Base-by-base conservation (phyloP, 2,797 vertebrate genomes). In the Momotus momota region DNA sequence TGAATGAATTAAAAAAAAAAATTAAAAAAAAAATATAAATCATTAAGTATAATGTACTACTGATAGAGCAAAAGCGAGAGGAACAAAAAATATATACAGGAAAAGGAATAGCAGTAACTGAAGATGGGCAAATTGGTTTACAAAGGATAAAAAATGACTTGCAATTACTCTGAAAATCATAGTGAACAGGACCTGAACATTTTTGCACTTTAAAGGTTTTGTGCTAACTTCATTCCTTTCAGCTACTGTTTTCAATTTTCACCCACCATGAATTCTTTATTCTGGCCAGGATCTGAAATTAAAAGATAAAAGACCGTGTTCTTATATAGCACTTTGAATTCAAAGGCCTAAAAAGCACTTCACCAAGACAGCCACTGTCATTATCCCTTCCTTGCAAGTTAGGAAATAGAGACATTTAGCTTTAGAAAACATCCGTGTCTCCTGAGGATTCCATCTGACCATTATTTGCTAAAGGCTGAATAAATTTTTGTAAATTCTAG, bases 141-240 rank as follows among this genome's bases (percentile, higher is more conserved):
- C 57, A 55, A 29, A 60, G 27, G n/a, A 48, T 67, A 43, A 81
- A 83, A 95, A 85, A 71, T 26, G 0, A 26, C 14, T 79, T 71
- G 35, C 19, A 71, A 43, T 86, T 90, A 67, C 33, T 40, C 26
- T 60, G 45, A 88, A 95, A 81, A 77, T 74, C n/a, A 49, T 38
- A 38, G 27, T 15, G 61, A 78, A 71, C 11, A 73, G 52, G 52
- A 85, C 80, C 33, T 78, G 71, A 91, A 86, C 4, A 18, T 46
- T 90, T 93, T 81, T 81, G 26, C 16, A 72, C 45, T 81, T 90
- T 75, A 83, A 81, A 72, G 5, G 7, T 70, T 88, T 93, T 95
- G 23, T 40, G 70, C 33, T 57, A 72, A 64, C 20, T 82, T 74
- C 12, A 33, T 66, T 88, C 14, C 22, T 61, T 94, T 90, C 62